Percentiles rank a stretch among this genome's conserved stretches.
These are phyloP conservation scores for Microvelia longipes DNA, from an alignment of 1,140 invertebrate species.

Conservation along the genomic window DNA sequence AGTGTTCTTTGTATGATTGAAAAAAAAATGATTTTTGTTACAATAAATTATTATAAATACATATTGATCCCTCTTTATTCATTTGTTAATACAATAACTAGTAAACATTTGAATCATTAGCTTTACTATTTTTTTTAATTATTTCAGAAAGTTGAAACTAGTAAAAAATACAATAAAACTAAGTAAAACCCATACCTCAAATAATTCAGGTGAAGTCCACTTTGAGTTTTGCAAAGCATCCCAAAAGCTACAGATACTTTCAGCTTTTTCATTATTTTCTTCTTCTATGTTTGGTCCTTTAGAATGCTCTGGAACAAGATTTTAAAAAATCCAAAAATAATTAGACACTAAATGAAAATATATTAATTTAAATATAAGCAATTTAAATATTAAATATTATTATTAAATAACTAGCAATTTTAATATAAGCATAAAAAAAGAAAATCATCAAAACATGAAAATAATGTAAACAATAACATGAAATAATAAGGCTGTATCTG, in stretches of 20 bases:
- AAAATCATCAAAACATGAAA: neutral
- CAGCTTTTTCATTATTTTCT: constrained; percentile 52
- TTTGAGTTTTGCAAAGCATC: constrained; percentile 43
- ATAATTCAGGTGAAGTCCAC: constrained; percentile 8
- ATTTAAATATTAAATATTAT: neutral
- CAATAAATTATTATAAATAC: too few species aligned
- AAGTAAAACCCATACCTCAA: constrained; percentile 14
- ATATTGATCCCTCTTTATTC: too few species aligned
- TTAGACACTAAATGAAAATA: neutral
- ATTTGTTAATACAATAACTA: too few species aligned
- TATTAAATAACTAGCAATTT: neutral
- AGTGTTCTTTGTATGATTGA: too few species aligned
- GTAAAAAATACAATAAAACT: too few species aligned
- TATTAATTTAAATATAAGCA: neutral
- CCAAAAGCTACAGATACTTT: constrained; percentile 57
- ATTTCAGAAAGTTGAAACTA: too few species aligned
- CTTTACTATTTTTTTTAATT: too few species aligned
- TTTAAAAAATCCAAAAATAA: too few species aligned
- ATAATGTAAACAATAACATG: too few species aligned
- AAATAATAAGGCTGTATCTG: too few species aligned
- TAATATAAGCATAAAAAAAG: neutral
- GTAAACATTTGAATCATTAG: too few species aligned
- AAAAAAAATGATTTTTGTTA: too few species aligned
- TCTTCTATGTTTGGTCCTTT: constrained; percentile 52
- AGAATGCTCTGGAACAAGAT: constrained; percentile 50